These are phyloP conservation scores for Cetoscarus ocellatus DNA, from an alignment of 2,797 vertebrate genomes.

Conservation along the genomic window DNA sequence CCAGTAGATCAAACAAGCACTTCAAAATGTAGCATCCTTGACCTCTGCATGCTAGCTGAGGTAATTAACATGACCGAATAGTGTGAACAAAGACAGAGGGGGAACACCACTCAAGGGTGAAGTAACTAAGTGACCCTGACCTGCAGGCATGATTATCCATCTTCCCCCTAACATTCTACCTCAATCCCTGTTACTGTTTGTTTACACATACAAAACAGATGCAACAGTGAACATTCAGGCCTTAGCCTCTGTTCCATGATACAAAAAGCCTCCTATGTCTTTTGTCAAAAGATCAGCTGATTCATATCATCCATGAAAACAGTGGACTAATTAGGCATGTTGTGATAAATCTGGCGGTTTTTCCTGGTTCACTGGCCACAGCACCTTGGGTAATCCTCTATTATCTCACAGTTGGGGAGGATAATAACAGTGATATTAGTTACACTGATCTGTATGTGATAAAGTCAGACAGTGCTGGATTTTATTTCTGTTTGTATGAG, in stretches of 20 bases:
- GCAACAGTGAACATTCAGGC: slow-evolving; percentile 1
- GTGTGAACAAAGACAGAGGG: slow-evolving; percentile 24
- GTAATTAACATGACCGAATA: slow-evolving; percentile 55
- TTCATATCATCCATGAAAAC: slow-evolving; percentile 67
- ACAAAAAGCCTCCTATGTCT: slow-evolving; percentile 19
- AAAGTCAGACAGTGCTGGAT: slow-evolving; percentile 44
- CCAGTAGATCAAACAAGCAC: slow-evolving; percentile 27
- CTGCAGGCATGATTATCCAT: not conserved
- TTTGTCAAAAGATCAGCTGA: slow-evolving; percentile 65
- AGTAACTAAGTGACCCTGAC: not conserved
- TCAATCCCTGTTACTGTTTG: slow-evolving; percentile 1
- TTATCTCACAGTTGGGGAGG: slow-evolving; percentile 70
- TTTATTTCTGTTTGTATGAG: slow-evolving; percentile 67
- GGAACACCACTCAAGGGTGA: slow-evolving; percentile 8
- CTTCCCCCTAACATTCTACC: slow-evolving; percentile 1
- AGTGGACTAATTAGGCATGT: slow-evolving; percentile 67
- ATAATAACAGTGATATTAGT: slow-evolving; percentile 78
- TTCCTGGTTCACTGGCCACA: slow-evolving; percentile 69
- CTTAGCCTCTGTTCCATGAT: slow-evolving; percentile 1
- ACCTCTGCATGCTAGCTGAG: slow-evolving; percentile 20
- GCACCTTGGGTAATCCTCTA: slow-evolving; percentile 69
- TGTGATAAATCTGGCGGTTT: slow-evolving; percentile 63
- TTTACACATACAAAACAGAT: not conserved
- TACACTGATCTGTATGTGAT: slow-evolving; percentile 73
- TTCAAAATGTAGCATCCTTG: slow-evolving; percentile 19